Conservation (phyloP, 1,140 invertebrate genomes). For the Drosophila busckii region DNA sequence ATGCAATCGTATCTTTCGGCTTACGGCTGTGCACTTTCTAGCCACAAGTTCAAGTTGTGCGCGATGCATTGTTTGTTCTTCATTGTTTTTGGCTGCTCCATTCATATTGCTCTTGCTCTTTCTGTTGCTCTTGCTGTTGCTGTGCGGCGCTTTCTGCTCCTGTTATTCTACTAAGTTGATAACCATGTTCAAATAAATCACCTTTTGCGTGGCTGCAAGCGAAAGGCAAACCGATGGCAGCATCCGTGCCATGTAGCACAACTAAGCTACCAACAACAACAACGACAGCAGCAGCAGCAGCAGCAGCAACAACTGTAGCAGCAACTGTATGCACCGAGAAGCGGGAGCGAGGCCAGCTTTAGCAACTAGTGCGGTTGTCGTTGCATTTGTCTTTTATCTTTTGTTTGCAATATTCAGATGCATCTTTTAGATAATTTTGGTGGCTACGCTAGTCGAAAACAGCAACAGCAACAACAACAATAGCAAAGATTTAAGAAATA, state of each 20-base stretch:
- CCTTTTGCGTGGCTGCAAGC: slow-evolving; percentile 78
- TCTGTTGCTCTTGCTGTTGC: slow-evolving; percentile 20
- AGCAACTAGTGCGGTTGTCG: slow-evolving; percentile 56
- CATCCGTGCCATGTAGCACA: slow-evolving; percentile 18
- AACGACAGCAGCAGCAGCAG: slow-evolving; percentile 10
- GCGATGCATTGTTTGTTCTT: slow-evolving; percentile 54
- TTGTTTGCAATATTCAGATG: slow-evolving; percentile 77
- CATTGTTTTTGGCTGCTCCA: slow-evolving; percentile 31
- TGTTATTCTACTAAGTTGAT: slow-evolving; percentile 78
- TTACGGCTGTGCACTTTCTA: slow-evolving; percentile 76
- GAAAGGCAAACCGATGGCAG: slow-evolving; percentile 53
- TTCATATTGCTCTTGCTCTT: slow-evolving; percentile 16
- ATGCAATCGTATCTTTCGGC: slow-evolving; percentile 77
- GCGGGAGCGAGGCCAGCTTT: not conserved
- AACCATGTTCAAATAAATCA: slow-evolving; percentile 79
- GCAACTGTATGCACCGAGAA: too few species aligned
- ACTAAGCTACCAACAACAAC: slow-evolving; percentile 15
- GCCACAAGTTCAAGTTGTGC: slow-evolving; percentile 70
- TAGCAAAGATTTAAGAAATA: too few species aligned
- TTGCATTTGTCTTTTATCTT: slow-evolving; percentile 74
- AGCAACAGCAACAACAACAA: too few species aligned
- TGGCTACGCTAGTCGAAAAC: slow-evolving; percentile 54
- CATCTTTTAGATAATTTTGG: slow-evolving; percentile 70
- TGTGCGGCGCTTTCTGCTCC: slow-evolving; percentile 69
- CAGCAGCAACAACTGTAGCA: not conserved